Base-by-base conservation (phyloP, 2,797 vertebrate genomes). In the Notolepis coatsorum region DNA sequence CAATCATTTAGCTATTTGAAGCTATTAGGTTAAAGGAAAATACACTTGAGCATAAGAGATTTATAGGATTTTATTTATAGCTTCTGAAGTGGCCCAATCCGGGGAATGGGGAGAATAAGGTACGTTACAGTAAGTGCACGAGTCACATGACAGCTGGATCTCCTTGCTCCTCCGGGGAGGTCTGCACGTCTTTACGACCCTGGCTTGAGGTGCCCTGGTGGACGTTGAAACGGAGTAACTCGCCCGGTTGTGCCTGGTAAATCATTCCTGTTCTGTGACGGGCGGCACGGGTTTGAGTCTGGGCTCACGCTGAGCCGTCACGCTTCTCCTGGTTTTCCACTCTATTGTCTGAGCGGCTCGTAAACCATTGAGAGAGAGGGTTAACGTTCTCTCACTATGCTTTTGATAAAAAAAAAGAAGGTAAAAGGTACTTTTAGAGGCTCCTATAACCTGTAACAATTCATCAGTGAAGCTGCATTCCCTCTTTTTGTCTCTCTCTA, bases 401-500 rank as follows among this genome's bases (percentile, higher is more conserved):
- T 37, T 37, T 37, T 37, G 35, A 37, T n/a, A 31, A 6, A 31
- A 31, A 31, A 3, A 31, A 37, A 37, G 15, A 10, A 3, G 15
- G 5, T n/a, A n/a, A 37, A n/a, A n/a, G n/a, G n/a, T n/a, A n/a
- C n/a, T n/a, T n/a, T n/a, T n/a, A n/a, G n/a, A n/a, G n/a, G n/a
- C n/a, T n/a, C n/a, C n/a, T n/a, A n/a, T n/a, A n/a, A n/a, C n/a
- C n/a, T n/a, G n/a, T n/a, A n/a, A n/a, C n/a, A n/a, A n/a, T n/a
- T n/a, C n/a, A n/a, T n/a, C n/a, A n/a, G n/a, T n/a, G n/a, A n/a
- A n/a, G n/a, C n/a, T n/a, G n/a, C n/a, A n/a, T n/a, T 7, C 27
- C 35, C 60, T 0, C 38, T 79, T 49, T 67, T 28, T 51, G 53
- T 65, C 56, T 74, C n/a, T 64, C 43, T 84, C 1, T 60, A 99